Conservation (phyloP, 2,113 vertebrate genomes). For the Sinocyclocheilus anshuiensis region DNA sequence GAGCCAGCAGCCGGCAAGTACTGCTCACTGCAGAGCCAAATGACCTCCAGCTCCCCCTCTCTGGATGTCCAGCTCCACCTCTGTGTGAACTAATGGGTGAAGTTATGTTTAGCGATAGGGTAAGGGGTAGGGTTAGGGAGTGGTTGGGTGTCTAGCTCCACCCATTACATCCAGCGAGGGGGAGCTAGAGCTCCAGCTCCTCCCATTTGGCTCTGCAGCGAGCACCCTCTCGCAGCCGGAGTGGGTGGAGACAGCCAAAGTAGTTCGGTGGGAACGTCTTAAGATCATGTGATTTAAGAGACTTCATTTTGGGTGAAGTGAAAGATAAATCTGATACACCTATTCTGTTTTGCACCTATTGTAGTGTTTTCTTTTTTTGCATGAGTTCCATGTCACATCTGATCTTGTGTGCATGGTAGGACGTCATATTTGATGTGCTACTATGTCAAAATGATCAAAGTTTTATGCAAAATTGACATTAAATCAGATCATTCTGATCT, state of each 20-base stretch:
- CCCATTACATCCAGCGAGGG: too few species aligned
- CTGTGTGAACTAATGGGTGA: too few species aligned
- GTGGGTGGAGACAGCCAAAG: constrained; percentile 90
- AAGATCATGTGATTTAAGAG: not conserved
- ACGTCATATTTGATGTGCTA: constrained; percentile 1
- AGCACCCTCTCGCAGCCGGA: too few species aligned
- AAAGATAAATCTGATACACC: constrained; percentile 10
- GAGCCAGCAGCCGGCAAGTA: constrained; percentile 81
- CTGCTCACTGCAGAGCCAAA: too few species aligned
- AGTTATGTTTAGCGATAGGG: too few species aligned
- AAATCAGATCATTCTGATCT: not conserved
- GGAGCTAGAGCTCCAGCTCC: too few species aligned
- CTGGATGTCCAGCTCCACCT: too few species aligned
- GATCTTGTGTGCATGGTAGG: not conserved
- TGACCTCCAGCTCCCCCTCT: too few species aligned
- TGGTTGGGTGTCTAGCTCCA: too few species aligned
- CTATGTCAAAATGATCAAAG: not conserved
- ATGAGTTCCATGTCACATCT: not conserved
- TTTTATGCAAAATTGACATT: not conserved
- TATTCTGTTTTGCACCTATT: not conserved
- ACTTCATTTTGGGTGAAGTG: not conserved
- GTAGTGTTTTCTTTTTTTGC: not conserved
- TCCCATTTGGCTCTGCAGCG: too few species aligned
- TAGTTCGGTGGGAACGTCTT: constrained; percentile 78
- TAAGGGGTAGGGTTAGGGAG: too few species aligned